Percentiles rank a stretch among this genome's conserved stretches.
phyloP scores from a whole-genome alignment of 1,140 invertebrate genomes.

The Zaprionus lachaisei region DNA sequence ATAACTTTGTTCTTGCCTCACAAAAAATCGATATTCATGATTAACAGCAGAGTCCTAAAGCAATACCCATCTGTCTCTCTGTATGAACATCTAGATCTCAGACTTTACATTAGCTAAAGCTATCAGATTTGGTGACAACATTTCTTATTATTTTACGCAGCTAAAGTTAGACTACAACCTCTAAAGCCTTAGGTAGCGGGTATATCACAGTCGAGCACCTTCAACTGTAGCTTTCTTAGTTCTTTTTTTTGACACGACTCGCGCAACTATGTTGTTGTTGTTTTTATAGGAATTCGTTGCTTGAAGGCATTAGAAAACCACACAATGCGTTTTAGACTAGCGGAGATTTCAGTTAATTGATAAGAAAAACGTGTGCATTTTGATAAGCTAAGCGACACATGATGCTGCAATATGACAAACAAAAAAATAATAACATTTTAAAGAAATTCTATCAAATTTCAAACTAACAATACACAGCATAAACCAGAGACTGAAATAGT shows the following conservation, averaged over 20 bases:
- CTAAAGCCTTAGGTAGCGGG: too few species aligned
- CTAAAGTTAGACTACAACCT: too few species aligned
- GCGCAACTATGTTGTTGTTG: slow-evolving; percentile 58
- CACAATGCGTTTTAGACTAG: slow-evolving; percentile 39
- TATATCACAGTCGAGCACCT: too few species aligned
- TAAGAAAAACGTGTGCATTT: slow-evolving; percentile 60
- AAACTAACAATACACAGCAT: neutral
- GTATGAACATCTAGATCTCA: too few species aligned
- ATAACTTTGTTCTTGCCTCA: too few species aligned
- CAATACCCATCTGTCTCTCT: too few species aligned
- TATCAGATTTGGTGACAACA: too few species aligned
- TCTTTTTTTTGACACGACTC: slow-evolving; percentile 69
- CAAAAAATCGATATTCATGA: too few species aligned
- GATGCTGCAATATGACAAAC: neutral
- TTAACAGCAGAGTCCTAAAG: too few species aligned
- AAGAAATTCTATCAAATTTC: neutral
- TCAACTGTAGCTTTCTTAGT: neutral
- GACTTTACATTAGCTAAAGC: too few species aligned
- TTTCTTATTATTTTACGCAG: too few species aligned
- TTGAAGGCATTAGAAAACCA: slow-evolving; percentile 59
- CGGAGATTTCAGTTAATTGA: slow-evolving; percentile 77
- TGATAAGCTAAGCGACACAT: slow-evolving; percentile 19
- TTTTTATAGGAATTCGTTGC: slow-evolving; percentile 28
- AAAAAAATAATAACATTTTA: neutral
- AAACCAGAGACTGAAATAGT: neutral